Conservation (phyloP, 37 sponge, comb jelly and placozoan genomes). For the Trichoplax adhaerens region DNA sequence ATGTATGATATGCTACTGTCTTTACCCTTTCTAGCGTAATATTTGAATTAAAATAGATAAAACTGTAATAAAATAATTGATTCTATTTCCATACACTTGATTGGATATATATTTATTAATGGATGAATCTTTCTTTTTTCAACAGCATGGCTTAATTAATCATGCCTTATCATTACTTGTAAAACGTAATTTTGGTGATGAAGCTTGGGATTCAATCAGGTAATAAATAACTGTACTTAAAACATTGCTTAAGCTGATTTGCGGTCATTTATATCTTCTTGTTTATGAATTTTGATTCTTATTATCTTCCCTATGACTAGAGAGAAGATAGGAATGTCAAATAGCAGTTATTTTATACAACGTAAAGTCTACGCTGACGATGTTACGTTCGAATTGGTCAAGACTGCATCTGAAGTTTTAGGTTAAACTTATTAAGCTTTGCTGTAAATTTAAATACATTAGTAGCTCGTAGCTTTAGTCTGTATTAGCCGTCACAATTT, state of each 20-base stretch:
- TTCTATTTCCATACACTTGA: no score
- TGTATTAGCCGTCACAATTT: no score
- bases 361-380: conserved; percentile 40
- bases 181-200: conserved; percentile 54
- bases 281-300: background rate
- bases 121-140: background rate
- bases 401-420: conserved; percentile 51
- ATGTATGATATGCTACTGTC: no score
- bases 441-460: no score
- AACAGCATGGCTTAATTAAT: conserved; percentile 72
- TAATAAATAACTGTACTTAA: conserved; percentile 7
- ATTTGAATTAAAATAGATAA: no score
- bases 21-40: no score
- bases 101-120: no score
- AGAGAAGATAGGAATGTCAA: no score
- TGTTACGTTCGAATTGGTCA: conserved; percentile 34
- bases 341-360: no score
- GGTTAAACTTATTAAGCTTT: conserved; percentile 14
- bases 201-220: conserved; percentile 76
- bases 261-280: background rate
- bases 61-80: no score
- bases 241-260: conserved; percentile 2
- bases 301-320: no score
- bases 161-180: conserved; percentile 73
- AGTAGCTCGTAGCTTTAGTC: no score